phyloP scores from a whole-genome alignment of 2,797 vertebrate species.

The Luscinia megarhynchos region DNA sequence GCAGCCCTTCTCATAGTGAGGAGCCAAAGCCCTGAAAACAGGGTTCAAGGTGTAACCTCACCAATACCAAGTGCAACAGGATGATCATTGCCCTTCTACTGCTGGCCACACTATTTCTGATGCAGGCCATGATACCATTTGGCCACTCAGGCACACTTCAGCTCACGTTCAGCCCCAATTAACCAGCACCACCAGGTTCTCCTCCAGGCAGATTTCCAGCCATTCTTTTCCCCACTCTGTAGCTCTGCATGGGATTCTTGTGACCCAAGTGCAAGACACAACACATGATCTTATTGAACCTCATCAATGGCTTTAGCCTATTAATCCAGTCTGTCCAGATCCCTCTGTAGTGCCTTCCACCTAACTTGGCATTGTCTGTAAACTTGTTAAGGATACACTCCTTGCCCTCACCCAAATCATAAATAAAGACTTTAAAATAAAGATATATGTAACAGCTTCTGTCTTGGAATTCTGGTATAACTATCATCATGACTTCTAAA shows the following conservation, averaged over 20 bases:
- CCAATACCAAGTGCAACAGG: not conserved
- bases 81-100: not conserved
- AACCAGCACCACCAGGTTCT: not conserved
- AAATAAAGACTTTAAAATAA: not conserved
- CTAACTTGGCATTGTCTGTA: not conserved
- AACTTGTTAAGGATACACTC: not conserved
- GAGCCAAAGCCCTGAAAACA: not conserved
- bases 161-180: not conserved
- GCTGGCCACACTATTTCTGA: not conserved
- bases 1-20: not conserved
- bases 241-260: not conserved
- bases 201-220: not conserved
- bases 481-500: not conserved
- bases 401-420: not conserved
- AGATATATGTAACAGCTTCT: not conserved
- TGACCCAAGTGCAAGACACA: not conserved
- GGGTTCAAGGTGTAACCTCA: accelerated
- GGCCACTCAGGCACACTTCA: too few relatives aligned
- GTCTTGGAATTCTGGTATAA: not conserved
- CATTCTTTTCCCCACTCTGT: too few relatives aligned
- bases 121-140: not conserved
- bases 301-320: not conserved
- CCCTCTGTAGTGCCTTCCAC: not conserved
- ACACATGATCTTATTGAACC: not conserved
- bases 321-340: not conserved